Percentiles rank a stretch among this genome's conserved stretches.
Conservation (phyloP, 2,888 invertebrate genomes). For the Ichneumoninae sp. region DNA sequence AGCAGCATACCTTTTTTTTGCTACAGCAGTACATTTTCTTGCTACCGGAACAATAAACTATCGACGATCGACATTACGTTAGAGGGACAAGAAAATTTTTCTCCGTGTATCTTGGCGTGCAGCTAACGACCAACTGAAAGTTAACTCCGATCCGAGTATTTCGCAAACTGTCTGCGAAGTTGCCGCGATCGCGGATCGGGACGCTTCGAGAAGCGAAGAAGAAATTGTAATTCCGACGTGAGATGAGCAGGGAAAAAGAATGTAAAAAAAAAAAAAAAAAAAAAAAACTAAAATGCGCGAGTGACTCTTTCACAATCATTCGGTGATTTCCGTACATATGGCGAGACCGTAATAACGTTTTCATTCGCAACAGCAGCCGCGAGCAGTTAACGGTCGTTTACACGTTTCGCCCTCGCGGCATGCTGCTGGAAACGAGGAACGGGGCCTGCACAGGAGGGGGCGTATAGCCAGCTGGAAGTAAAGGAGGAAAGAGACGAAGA, state of each 20-base stretch:
- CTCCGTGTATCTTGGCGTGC: background rate
- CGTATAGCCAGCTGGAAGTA: constrained; percentile 1
- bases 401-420: constrained; percentile 26
- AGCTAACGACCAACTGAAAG: background rate
- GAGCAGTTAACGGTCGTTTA: constrained; percentile 35
- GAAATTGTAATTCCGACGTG: constrained; percentile 8
- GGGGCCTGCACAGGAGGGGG: background rate
- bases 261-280: background rate
- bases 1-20: too few species aligned
- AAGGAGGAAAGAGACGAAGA: constrained; percentile 26
- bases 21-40: background rate
- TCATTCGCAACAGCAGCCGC: constrained; percentile 45
- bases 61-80: background rate
- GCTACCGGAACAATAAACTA: background rate
- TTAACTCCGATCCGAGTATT: background rate
- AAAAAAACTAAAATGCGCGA: constrained; percentile 2
- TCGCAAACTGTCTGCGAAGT: background rate
- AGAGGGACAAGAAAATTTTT: background rate
- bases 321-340: constrained; percentile 39
- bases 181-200: background rate
- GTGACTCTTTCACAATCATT: constrained; percentile 27
- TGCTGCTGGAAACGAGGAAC: constrained; percentile 8
- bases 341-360: constrained; percentile 38
- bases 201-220: background rate
- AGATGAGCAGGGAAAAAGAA: background rate